Conservation (phyloP, 2,888 invertebrate genomes). For the Brachypalpus laphriformis region DNA sequence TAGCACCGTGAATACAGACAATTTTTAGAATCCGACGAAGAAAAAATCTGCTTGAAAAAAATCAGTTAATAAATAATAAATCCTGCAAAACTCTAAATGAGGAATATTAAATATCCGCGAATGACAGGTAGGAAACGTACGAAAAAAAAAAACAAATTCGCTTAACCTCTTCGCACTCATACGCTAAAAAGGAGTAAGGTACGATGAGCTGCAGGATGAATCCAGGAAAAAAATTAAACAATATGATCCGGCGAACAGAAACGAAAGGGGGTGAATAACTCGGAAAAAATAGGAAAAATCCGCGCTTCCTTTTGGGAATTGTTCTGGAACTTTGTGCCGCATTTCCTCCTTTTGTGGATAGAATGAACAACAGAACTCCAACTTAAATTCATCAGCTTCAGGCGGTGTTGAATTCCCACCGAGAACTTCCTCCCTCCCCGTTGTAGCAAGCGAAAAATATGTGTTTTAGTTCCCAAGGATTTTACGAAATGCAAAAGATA, state of each 20-base stretch:
- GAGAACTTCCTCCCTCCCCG: conserved; percentile 15
- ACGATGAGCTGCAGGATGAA: conserved; percentile 26
- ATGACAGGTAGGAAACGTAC: conserved; percentile 49
- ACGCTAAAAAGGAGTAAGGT: conserved; percentile 27
- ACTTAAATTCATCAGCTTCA: conserved; percentile 58
- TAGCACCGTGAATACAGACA: conserved; percentile 33
- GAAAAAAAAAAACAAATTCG: conserved; percentile 34
- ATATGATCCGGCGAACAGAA: conserved; percentile 20
- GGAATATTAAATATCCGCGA: conserved; percentile 60
- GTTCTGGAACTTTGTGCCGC: conserved; percentile 42
- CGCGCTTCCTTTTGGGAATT: conserved; percentile 64
- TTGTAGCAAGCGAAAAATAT: conserved; percentile 20
- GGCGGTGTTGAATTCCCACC: conserved; percentile 57
- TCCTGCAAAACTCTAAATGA: conserved; percentile 59
- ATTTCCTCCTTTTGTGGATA: conserved; percentile 15
- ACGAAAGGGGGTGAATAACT: conserved; percentile 19
- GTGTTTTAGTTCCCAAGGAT: conserved; percentile 29
- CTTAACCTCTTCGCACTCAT: conserved; percentile 32
- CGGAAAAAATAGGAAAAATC: conserved; percentile 47
- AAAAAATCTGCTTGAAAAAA: conserved; percentile 38
- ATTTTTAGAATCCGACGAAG: conserved; percentile 50
- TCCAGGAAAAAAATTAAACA: conserved; percentile 55
- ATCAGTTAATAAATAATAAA: conserved; percentile 58
- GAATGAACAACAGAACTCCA: conserved; percentile 6
- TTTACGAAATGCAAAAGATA: conserved; percentile 41